Percentiles rank a stretch among this genome's conserved stretches.
These are phyloP conservation scores for Agonopterix heracliana DNA, from an alignment of 2,888 invertebrate genomes.

Conservation along the genomic window DNA sequence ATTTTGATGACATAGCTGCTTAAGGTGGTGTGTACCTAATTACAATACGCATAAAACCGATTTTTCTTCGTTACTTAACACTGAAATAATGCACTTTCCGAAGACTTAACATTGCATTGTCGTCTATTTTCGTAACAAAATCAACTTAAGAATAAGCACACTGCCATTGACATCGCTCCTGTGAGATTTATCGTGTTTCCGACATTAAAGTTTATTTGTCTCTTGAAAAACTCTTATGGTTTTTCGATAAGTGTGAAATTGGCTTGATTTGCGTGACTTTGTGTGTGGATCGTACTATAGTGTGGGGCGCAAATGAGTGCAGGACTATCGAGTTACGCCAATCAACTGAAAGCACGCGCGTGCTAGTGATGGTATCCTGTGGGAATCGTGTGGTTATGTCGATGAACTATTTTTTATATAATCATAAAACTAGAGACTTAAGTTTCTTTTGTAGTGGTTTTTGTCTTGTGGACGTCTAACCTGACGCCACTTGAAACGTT, in stretches of 20 bases:
- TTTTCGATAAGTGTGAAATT: too few species aligned
- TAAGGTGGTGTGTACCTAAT: too few species aligned
- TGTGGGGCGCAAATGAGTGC: constrained; percentile 65
- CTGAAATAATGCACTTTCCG: neutral
- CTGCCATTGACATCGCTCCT: constrained; percentile 35
- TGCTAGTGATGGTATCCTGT: constrained; percentile 39
- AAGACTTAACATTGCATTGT: neutral
- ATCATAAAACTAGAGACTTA: neutral
- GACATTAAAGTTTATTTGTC: constrained; percentile 21
- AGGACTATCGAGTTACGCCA: constrained; percentile 72
- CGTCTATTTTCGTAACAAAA: too few species aligned
- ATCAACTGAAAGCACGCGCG: constrained; percentile 67
- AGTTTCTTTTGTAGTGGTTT: neutral
- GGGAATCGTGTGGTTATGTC: constrained; percentile 20
- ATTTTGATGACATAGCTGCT: too few species aligned
- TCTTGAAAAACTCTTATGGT: too few species aligned
- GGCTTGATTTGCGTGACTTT: too few species aligned
- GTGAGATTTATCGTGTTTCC: constrained; percentile 54
- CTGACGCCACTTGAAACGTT: too few species aligned
- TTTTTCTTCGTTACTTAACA: too few species aligned
- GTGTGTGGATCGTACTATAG: constrained; percentile 14
- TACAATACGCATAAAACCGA: too few species aligned
- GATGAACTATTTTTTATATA: constrained; percentile 13
- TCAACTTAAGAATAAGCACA: neutral
- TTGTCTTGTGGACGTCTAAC: too few species aligned